phyloP scores from a whole-genome alignment of 2,797 vertebrate genomes.

The Argentina silus region DNA sequence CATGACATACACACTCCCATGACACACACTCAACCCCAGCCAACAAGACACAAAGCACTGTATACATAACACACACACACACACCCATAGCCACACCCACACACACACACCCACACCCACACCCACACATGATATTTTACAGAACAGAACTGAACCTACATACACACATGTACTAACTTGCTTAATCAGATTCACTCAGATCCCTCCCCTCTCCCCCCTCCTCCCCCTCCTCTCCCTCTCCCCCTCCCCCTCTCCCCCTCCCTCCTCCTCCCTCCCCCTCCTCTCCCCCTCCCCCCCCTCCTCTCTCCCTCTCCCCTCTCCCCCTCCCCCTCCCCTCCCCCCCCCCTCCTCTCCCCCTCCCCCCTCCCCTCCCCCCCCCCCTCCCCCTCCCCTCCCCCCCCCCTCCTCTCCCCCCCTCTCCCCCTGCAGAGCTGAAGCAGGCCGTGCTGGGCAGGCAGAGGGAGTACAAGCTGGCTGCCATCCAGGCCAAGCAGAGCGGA shows the following conservation, averaged over 20 bases:
- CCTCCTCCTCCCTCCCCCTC: neutral
- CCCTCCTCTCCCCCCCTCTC: neutral
- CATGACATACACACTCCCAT: neutral
- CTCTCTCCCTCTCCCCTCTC: neutral
- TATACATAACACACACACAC: too few species aligned
- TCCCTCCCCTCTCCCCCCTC: neutral
- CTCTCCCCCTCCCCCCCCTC: neutral
- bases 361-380: neutral
- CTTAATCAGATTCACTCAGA: too few species aligned
- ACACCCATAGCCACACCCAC: too few species aligned
- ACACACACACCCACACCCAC: too few species aligned
- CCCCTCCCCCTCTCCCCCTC: neutral
- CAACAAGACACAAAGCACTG: neutral
- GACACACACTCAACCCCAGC: neutral
- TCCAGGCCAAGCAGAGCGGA: conserved; percentile 83
- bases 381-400: neutral
- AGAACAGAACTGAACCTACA: too few species aligned
- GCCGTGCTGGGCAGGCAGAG: conserved; percentile 81
- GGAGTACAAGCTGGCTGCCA: conserved; percentile 88
- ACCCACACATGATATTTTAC: too few species aligned
- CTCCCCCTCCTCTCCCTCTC: neutral
- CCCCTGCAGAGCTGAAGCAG: conserved; percentile 71
- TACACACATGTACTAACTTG: too few species aligned
- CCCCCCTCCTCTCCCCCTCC: neutral
- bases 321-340: neutral